Conservation (phyloP, 2,113 vertebrate species). For the Pangasianodon gigas region DNA sequence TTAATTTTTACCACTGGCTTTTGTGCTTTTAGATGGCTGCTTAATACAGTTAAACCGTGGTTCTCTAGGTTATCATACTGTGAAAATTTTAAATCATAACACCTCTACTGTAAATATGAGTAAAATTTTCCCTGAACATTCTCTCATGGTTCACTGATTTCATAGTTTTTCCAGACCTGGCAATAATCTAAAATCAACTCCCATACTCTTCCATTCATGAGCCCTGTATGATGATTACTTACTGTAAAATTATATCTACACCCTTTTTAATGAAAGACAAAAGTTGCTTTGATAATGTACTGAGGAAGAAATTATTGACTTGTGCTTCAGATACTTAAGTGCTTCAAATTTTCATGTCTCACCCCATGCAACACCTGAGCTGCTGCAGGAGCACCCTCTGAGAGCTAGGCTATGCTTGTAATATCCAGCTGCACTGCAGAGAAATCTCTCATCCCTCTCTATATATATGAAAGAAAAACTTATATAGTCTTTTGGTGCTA, state of each 20-base stretch:
- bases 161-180: neutral
- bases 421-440: neutral
- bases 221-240: neutral
- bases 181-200: neutral
- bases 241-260: neutral
- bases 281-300: neutral
- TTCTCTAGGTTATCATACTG: neutral
- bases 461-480: slow-evolving; percentile 16
- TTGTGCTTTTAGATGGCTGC: too few species aligned
- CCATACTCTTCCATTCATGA: neutral
- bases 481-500: neutral
- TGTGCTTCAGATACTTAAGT: neutral
- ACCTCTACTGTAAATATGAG: neutral
- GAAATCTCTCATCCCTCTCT: neutral
- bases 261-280: neutral
- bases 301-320: neutral
- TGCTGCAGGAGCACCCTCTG: neutral
- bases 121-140: neutral
- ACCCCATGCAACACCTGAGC: neutral
- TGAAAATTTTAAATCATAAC: neutral
- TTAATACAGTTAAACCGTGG: neutral
- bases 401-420: neutral
- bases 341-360: neutral
- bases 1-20: too few species aligned
- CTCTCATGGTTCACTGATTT: neutral